Percentiles rank a stretch among this genome's conserved stretches.
phyloP scores from a whole-genome alignment of 2,797 vertebrate species.

The Acridotheres tristis region DNA sequence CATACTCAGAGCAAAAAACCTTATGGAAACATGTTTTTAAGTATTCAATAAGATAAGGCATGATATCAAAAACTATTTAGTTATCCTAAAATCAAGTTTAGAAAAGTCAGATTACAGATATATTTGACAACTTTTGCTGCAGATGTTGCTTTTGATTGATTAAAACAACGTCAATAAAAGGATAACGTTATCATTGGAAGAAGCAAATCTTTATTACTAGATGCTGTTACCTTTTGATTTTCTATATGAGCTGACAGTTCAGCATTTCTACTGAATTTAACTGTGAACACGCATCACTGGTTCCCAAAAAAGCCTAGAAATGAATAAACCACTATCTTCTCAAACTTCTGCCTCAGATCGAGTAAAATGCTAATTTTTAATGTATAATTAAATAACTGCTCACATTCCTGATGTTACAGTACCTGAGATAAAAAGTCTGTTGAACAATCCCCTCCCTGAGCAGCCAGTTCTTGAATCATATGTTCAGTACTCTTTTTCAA shows the following conservation, averaged over 20 bases:
- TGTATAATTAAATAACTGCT: background rate
- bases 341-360: background rate
- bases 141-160: background rate
- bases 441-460: background rate
- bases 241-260: background rate
- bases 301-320: background rate
- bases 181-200: background rate
- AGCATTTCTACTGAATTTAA: background rate
- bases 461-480: background rate
- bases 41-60: background rate
- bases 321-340: background rate
- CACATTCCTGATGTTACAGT: background rate
- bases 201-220: background rate
- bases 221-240: background rate
- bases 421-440: background rate
- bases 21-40: background rate
- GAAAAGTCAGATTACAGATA: background rate
- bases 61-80: background rate
- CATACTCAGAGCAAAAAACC: background rate
- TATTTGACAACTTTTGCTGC: background rate
- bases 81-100: background rate
- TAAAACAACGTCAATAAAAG: background rate
- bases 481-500: background rate
- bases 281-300: background rate
- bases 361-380: background rate